Evolutionary conservation across 2,797 vertebrate genomes (phyloP).

Genomic region (Mareca strepera): DNA sequence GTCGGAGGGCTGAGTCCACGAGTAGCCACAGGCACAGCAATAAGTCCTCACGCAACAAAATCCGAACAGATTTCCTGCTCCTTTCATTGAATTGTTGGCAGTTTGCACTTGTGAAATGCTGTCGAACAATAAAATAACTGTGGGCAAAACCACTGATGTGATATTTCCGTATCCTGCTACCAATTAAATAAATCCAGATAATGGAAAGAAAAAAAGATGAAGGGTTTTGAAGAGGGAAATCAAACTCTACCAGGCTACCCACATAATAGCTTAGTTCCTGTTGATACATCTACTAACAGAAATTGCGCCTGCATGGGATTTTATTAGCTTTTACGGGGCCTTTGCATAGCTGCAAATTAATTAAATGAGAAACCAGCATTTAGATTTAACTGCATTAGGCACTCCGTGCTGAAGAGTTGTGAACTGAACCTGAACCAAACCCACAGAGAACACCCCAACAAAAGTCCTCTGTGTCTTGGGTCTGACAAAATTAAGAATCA

Average conservation of each 20-base stretch:
- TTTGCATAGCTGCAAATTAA: not conserved
- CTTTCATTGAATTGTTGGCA: not conserved
- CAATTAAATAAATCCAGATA: not conserved
- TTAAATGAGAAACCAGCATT: not conserved
- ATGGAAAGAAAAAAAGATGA: not conserved
- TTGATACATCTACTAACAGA: not conserved
- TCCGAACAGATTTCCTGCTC: not conserved
- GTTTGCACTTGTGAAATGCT: not conserved
- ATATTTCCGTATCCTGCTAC: not conserved
- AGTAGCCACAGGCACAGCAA: not conserved
- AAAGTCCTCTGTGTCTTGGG: not conserved
- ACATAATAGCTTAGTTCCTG: not conserved
- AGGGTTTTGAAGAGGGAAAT: not conserved
- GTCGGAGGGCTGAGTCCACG: not conserved
- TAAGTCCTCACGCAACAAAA: not conserved
- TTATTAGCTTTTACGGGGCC: not conserved
- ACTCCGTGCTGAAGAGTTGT: not conserved
- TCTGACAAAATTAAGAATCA: not conserved
- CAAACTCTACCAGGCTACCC: not conserved
- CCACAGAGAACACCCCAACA: not conserved
- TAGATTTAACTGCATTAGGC: not conserved
- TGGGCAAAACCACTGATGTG: not conserved
- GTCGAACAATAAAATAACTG: not conserved
- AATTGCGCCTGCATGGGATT: rapidly evolving
- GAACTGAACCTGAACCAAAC: not conserved